Conservation (phyloP, 2,113 vertebrate genomes). For the Chelonoidis abingdonii region DNA sequence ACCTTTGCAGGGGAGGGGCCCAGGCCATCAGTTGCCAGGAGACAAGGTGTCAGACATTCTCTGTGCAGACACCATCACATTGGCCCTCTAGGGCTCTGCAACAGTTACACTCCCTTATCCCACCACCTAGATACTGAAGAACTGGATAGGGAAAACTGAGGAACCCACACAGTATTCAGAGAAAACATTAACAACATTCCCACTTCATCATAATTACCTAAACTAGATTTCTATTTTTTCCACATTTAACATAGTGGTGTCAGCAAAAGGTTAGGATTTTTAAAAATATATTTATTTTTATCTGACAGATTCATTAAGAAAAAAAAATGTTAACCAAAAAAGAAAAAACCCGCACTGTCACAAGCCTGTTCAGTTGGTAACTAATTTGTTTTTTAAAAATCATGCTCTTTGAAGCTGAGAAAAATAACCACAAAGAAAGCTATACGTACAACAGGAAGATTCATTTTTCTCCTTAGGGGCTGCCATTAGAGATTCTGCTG, state of each 20-base stretch:
- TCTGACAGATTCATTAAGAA: not conserved
- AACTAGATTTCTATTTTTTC: not conserved
- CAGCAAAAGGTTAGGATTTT: not conserved
- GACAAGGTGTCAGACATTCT: no score
- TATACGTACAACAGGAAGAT: not conserved
- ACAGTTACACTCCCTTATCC: no score
- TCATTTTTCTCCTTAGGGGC: not conserved
- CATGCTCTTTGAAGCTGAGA: not conserved
- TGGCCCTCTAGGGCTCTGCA: no score
- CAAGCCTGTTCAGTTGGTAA: not conserved
- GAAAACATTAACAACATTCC: no score
- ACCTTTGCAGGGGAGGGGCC: no score
- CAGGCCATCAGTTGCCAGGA: no score
- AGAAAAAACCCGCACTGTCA: not conserved
- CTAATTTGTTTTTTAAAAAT: not conserved
- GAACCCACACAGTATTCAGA: no score
- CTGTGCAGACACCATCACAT: no score
- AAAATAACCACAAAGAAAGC: not conserved
- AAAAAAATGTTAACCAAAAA: not conserved
- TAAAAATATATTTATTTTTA: not conserved
- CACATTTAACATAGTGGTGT: not conserved
- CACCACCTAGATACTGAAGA: no score
- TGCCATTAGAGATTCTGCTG: not conserved
- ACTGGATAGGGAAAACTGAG: no score
- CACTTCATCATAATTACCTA: no score